Percentiles rank a stretch among this genome's conserved stretches.
Conservation (phyloP, 2,888 invertebrate species). For the Apamea monoglypha region DNA sequence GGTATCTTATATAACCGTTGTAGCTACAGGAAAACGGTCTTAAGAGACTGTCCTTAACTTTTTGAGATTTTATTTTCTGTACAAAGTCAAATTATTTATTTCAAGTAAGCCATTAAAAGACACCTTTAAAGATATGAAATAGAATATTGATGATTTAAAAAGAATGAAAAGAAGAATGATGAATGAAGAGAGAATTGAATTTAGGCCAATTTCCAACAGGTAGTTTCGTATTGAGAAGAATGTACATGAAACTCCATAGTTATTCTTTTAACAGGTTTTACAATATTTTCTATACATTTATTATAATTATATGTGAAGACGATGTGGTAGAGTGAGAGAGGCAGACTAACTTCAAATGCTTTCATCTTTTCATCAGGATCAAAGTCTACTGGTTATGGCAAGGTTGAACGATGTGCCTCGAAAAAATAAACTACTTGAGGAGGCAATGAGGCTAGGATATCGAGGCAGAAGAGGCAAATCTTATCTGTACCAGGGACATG, state of each 20-base stretch:
- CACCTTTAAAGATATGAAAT: not conserved
- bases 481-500: constrained; percentile 81
- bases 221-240: not conserved
- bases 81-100: not conserved
- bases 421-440: constrained; percentile 72
- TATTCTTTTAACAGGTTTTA: not conserved
- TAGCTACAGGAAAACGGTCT: not conserved
- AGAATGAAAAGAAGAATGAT: too few species aligned
- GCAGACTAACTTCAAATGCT: not conserved
- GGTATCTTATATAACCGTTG: not conserved
- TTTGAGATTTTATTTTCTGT: not conserved
- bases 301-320: not conserved
- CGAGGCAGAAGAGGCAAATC: constrained; percentile 75
- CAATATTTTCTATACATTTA: not conserved
- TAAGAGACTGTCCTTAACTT: not conserved
- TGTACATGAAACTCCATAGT: not conserved
- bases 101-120: not conserved
- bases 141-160: too few species aligned
- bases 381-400: constrained; percentile 68
- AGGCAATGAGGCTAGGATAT: constrained; percentile 74
- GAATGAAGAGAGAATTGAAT: not conserved
- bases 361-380: constrained; percentile 62
- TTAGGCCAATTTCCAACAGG: not conserved
- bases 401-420: constrained; percentile 73
- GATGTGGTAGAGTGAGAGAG: not conserved